phyloP scores from a whole-genome alignment of 2,797 vertebrate genomes.

The Varecia variegata region DNA sequence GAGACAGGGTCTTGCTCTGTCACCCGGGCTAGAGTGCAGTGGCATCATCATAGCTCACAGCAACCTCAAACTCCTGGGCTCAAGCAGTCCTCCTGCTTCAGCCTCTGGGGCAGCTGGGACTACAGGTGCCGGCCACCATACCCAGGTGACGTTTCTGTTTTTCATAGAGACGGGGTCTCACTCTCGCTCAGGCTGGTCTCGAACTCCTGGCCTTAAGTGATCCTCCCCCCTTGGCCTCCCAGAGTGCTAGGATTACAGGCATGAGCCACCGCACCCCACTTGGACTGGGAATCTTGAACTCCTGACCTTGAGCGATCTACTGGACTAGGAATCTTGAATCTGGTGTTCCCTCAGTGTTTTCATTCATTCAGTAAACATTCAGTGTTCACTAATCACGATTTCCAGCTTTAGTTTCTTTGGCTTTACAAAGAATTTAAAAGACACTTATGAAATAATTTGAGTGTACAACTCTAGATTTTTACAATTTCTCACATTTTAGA shows the following conservation, averaged over 20 bases:
- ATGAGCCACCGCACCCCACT: too few species aligned
- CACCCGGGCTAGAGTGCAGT: background rate
- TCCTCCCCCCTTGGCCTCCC: too few species aligned
- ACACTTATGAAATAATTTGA: background rate
- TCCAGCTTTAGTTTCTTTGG: too few species aligned
- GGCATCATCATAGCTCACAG: background rate
- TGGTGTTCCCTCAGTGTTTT: accelerated
- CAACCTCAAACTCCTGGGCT: background rate
- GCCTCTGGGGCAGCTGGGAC: too few species aligned
- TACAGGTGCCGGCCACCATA: too few species aligned
- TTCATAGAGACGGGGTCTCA: too few species aligned
- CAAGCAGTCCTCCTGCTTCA: too few species aligned
- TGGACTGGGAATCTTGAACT: accelerated
- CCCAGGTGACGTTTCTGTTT: too few species aligned
- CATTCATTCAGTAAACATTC: background rate
- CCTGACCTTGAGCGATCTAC: too few species aligned
- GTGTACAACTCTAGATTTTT: background rate
- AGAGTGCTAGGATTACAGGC: too few species aligned
- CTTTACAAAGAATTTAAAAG: background rate
- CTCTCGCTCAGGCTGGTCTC: too few species aligned
- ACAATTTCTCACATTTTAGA: background rate
- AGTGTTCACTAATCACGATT: accelerated
- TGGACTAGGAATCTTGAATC: accelerated
- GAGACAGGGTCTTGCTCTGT: background rate
- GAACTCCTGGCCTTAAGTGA: too few species aligned